A percentile compares a stretch with the other conserved stretches of the same genome.
Conservation (phyloP, 2,888 invertebrate genomes). For the Amblyteles armatorius region DNA sequence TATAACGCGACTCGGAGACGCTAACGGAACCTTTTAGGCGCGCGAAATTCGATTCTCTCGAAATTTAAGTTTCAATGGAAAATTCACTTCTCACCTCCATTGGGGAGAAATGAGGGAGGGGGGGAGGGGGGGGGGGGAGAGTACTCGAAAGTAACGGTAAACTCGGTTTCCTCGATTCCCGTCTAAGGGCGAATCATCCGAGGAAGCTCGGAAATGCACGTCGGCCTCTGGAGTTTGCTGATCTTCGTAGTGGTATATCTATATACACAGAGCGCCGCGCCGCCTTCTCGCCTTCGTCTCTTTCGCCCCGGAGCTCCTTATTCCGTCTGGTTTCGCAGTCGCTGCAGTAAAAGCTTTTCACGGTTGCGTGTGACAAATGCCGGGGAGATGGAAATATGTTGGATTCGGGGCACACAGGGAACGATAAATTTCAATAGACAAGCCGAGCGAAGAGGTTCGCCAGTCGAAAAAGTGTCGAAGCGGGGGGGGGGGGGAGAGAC, state of each 20-base stretch:
- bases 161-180: slow-evolving; percentile 2
- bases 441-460: neutral
- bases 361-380: neutral
- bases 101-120: neutral
- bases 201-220: slow-evolving; percentile 3
- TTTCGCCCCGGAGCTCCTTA: neutral
- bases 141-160: neutral
- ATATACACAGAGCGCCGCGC: neutral
- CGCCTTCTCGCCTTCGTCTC: neutral
- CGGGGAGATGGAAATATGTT: neutral
- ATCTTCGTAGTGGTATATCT: neutral
- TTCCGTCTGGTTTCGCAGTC: neutral
- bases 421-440: slow-evolving; percentile 22
- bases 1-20: neutral
- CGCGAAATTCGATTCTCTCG: slow-evolving; percentile 7
- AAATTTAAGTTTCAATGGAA: slow-evolving; percentile 3
- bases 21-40: slow-evolving; percentile 1
- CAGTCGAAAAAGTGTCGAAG: neutral
- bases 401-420: neutral
- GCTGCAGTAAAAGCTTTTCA: slow-evolving; percentile 14
- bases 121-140: too few species aligned
- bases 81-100: neutral
- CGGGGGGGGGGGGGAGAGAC: slow-evolving; percentile 3
- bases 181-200: neutral
- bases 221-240: slow-evolving; percentile 1